These are phyloP conservation scores for Plusia festucae DNA, from an alignment of 2,888 invertebrate species.

Conservation along the genomic window DNA sequence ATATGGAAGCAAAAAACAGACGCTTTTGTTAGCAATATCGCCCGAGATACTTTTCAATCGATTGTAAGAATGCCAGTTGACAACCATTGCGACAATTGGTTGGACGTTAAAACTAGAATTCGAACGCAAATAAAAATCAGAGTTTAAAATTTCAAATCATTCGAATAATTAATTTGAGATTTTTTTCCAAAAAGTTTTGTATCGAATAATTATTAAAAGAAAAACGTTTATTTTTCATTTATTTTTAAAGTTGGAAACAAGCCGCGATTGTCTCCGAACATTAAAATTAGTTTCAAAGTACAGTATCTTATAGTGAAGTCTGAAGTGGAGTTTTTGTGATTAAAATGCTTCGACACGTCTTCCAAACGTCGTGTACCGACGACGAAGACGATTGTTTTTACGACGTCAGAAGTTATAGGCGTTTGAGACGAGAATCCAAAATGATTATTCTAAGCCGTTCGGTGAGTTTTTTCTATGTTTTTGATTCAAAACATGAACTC, in stretches of 20 bases:
- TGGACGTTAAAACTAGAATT: slow-evolving; percentile 38
- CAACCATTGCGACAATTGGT: slow-evolving; percentile 32
- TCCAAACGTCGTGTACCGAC: slow-evolving; percentile 67
- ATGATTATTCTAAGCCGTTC: slow-evolving; percentile 72
- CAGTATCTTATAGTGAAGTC: slow-evolving; percentile 39
- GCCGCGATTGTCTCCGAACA: neutral
- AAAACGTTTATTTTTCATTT: neutral
- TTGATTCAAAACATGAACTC: neutral
- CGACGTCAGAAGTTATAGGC: slow-evolving; percentile 66
- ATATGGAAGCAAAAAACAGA: slow-evolving; percentile 43
- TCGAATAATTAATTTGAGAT: neutral
- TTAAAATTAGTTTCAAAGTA: slow-evolving; percentile 1
- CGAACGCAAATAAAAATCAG: neutral
- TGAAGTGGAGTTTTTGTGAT: slow-evolving; percentile 50
- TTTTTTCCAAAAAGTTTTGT: neutral
- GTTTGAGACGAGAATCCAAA: slow-evolving; percentile 76
- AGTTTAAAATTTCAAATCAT: neutral
- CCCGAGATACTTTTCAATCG: slow-evolving; percentile 41
- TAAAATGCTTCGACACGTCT: slow-evolving; percentile 75
- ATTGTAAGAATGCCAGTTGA: slow-evolving; percentile 38
- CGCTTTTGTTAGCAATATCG: slow-evolving; percentile 29
- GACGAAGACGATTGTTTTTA: slow-evolving; percentile 68
- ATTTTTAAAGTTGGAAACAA: neutral
- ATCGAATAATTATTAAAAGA: neutral
- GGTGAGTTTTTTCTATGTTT: slow-evolving; percentile 67